Percentiles rank a stretch among this genome's conserved stretches.
phyloP scores from a whole-genome alignment of 1,140 invertebrate genomes.

The Drosophila seguyi region DNA sequence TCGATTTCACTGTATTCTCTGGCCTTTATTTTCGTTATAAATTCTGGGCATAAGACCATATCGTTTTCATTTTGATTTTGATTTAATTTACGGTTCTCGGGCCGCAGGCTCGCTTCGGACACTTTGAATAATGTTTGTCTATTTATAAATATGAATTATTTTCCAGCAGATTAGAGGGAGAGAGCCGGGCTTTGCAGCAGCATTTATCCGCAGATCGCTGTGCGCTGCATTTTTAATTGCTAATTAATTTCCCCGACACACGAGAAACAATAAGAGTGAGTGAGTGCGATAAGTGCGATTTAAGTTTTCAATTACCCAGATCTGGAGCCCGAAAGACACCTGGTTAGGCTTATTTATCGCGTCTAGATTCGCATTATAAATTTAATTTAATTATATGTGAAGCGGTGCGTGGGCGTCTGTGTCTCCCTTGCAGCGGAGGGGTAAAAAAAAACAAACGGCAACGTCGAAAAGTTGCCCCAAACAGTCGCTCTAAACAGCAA shows the following conservation, averaged over 20 bases:
- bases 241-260: constrained; percentile 75
- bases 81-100: constrained; percentile 82
- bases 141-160: constrained; percentile 84
- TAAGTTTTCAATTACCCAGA: constrained; percentile 48
- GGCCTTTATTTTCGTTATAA: constrained; percentile 73
- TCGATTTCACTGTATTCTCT: constrained; percentile 48
- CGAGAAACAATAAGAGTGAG: constrained; percentile 65
- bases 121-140: constrained; percentile 83
- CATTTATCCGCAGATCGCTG: constrained; percentile 35
- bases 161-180: constrained; percentile 56
- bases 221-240: constrained; percentile 79
- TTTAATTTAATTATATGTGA: constrained; percentile 75
- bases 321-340: constrained; percentile 49
- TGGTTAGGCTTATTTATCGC: constrained; percentile 62
- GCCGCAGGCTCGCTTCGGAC: constrained; percentile 52
- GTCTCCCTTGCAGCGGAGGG: constrained; percentile 13
- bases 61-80: constrained; percentile 81
- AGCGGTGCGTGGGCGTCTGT: constrained; percentile 41
- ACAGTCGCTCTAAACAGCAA: constrained; percentile 79
- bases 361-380: constrained; percentile 62
- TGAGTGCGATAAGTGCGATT: constrained; percentile 54
- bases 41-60: constrained; percentile 76
- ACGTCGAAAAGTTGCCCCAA: constrained; percentile 44
- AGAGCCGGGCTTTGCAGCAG: constrained; percentile 10
- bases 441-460: constrained; percentile 4